These are phyloP conservation scores for Andrena praecox DNA, from an alignment of 2,888 invertebrate genomes.

Conservation along the genomic window DNA sequence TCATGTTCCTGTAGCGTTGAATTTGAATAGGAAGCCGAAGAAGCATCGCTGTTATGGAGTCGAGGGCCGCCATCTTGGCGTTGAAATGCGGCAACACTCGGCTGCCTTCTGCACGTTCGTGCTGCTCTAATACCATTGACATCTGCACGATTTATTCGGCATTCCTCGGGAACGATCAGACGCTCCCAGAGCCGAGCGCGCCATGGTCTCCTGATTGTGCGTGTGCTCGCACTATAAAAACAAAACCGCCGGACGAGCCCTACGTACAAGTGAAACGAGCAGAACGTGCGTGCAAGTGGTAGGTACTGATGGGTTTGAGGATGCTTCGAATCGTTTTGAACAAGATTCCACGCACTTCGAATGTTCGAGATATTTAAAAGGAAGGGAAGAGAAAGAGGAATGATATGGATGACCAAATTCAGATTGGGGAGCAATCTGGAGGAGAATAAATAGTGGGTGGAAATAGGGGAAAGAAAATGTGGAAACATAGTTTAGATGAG, in stretches of 20 bases:
- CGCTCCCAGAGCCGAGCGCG: conserved; percentile 14
- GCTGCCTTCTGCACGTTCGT: conserved; percentile 56
- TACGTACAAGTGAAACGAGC: conserved; percentile 23
- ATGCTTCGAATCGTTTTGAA: no score
- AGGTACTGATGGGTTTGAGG: no score
- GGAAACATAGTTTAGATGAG: no score
- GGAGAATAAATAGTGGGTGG: no score
- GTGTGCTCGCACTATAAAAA: conserved; percentile 77
- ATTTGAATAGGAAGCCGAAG: background rate
- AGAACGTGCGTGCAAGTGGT: conserved; percentile 18
- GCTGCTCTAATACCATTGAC: conserved; percentile 78
- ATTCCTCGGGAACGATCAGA: background rate
- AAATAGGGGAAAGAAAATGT: no score
- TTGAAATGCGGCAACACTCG: conserved; percentile 19
- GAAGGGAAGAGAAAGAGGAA: no score
- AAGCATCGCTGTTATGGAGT: background rate
- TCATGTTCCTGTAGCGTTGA: background rate
- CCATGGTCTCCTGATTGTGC: conserved; percentile 79
- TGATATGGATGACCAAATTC: no score
- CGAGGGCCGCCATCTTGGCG: background rate
- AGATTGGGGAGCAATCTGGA: no score
- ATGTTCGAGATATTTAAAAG: no score
- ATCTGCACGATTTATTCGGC: conserved; percentile 78
- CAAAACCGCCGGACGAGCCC: conserved; percentile 48
- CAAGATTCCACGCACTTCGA: no score